phyloP scores from a whole-genome alignment of 2,113 vertebrate species.

The Bujurquina vittata region DNA sequence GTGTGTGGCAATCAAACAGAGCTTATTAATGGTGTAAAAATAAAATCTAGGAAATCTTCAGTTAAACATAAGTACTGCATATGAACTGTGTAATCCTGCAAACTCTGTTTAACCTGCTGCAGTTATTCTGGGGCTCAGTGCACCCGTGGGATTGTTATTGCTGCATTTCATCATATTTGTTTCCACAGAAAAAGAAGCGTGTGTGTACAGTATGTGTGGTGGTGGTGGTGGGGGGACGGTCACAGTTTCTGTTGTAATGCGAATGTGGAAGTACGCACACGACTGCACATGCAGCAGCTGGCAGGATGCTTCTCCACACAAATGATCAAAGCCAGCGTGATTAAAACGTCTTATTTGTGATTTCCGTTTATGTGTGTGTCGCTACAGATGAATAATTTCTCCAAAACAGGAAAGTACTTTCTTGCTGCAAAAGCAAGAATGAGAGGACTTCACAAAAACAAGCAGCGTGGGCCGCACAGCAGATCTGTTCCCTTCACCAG shows the following conservation, averaged over 20 bases:
- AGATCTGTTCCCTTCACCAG: neutral
- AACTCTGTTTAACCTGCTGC: too few relatives aligned
- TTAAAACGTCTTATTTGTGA: neutral
- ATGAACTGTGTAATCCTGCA: too few relatives aligned
- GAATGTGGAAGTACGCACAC: neutral
- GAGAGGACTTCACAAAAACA: neutral
- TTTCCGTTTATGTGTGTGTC: neutral
- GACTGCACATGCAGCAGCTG: neutral
- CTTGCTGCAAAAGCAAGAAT: neutral
- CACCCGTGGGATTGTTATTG: too few relatives aligned
- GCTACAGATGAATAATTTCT: neutral
- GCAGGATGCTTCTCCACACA: constrained; percentile 9
- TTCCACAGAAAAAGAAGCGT: too few relatives aligned
- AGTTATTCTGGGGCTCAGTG: too few relatives aligned
- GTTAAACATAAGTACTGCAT: too few relatives aligned
- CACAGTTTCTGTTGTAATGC: neutral
- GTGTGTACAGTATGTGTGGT: too few relatives aligned
- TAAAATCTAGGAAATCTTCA: too few relatives aligned
- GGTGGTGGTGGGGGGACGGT: neutral
- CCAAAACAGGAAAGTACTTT: constrained; percentile 5
- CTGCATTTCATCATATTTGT: too few relatives aligned
- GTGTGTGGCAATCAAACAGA: too few relatives aligned
- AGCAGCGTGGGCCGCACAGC: neutral
- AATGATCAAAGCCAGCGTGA: neutral
- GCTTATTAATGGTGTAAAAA: too few relatives aligned